Evolutionary conservation across 2,797 vertebrate species (phyloP).

Genomic region (Carapus acus): DNA sequence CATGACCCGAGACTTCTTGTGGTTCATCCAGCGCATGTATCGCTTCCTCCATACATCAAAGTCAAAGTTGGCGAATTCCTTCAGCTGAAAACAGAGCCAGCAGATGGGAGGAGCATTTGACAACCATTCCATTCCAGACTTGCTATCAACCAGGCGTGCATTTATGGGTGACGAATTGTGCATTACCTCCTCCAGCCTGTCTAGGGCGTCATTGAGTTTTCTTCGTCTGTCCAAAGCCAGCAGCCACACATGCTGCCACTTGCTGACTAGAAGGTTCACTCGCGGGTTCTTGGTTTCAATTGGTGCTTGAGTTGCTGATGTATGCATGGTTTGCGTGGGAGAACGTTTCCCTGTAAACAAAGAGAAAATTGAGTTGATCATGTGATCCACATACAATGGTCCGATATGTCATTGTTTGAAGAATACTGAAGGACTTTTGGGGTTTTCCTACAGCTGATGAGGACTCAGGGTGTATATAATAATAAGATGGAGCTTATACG

Average conservation of each 20-base stretch:
- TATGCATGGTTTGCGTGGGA: slow-evolving; percentile 83
- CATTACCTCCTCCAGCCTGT: slow-evolving; percentile 91
- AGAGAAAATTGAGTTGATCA: slow-evolving; percentile 36
- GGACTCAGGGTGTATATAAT: too few relatives aligned
- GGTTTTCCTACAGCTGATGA: neutral
- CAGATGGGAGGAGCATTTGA: too few relatives aligned
- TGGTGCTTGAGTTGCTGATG: slow-evolving; percentile 80
- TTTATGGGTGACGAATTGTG: too few relatives aligned
- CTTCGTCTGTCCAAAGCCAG: slow-evolving; percentile 90
- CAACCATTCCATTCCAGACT: too few relatives aligned
- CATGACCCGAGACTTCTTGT: slow-evolving; percentile 99
- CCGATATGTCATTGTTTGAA: too few relatives aligned
- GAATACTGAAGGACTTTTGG: too few relatives aligned
- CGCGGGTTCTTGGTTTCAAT: slow-evolving; percentile 96
- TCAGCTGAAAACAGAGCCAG: slow-evolving; percentile 71
- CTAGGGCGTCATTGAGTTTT: slow-evolving; percentile 94
- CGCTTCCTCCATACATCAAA: slow-evolving; percentile 98
- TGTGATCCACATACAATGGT: slow-evolving; percentile 13
- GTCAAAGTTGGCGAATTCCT: slow-evolving; percentile 98
- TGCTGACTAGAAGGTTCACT: slow-evolving; percentile 92
- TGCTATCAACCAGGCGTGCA: too few relatives aligned
- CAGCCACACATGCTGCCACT: slow-evolving; percentile 99
- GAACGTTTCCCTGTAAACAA: slow-evolving; percentile 86
- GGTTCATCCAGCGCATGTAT: slow-evolving; percentile 99
- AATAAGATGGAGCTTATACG: too few relatives aligned